Evolutionary conservation across 2,888 invertebrate genomes (phyloP), one percentile per base, ranked within the genome.

Genomic region (Gibbula magus): DNA sequence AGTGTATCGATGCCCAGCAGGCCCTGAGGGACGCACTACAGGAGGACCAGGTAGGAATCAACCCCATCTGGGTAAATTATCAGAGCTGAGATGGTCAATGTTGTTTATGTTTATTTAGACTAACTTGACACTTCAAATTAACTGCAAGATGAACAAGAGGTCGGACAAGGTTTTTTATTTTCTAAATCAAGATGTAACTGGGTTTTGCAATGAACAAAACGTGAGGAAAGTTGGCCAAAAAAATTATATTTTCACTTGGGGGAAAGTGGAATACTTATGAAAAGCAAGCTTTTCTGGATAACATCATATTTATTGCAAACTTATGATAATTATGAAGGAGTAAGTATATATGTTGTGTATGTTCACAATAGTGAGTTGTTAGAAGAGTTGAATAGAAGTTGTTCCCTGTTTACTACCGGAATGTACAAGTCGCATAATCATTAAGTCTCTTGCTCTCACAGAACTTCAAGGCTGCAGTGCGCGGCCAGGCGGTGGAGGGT

Each of bases 1-100:
- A 98, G 91, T 97, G 98, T 93, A 97, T 98, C 89, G 99, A 99
- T 92, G 97, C 97, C 79, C 96, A 98, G 85, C 96, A 96, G 78
- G 95, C 96, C 0, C 95, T 97, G 56, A 95, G 96, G 83, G 98
- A 98, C 84, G 96, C 96, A 78, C 87, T 93, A 39, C 91, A 90
- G 76, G 92, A 91, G 75, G 94, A 94, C 87, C 91, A 91, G 82
- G 96, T 93, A 83, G 84, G 86, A 82, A 35, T n/a, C 25, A 25
- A 25, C 25, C 3, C n/a, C n/a, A 20, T 5, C 22, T 54, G 22
- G n/a, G 3, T 13, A 20, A 75, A 8, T 51, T n/a, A 51, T 51
- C 10, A 8, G 20, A 51, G 13, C 10, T 75, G 22, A 8, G 7
- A 20, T 52, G n/a, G 8, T 51, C 13, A 20, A 10, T 75, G 8